Evolutionary conservation across 2,888 invertebrate genomes (phyloP), one percentile per base, ranked within the genome.

Genomic region (Apocheima hispidaria): DNA sequence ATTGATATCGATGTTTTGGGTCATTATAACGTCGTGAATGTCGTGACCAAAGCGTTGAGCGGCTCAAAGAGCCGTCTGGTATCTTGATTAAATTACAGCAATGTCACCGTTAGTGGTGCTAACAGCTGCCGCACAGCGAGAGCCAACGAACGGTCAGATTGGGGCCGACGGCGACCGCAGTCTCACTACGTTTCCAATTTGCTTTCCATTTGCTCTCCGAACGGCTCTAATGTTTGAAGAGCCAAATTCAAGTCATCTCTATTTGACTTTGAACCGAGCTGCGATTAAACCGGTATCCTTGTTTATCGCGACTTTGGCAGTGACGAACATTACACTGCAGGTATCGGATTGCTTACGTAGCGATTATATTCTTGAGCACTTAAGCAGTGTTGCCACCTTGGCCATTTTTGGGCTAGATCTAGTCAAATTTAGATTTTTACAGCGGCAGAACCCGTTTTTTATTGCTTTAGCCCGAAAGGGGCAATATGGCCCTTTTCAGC

Each of bases 171-270:
- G 26, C 14, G 55, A 60, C 60, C 58, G 69, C 71, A 72, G 69
- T 59, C 58, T 74, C 73, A 77, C 77, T 77, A 80, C 69, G 77
- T 80, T 83, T 84, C 78, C 81, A 84, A 82, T 84, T 86, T 79
- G 81, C 81, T 85, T 86, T 86, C 82, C 82, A 82, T 81, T 79
- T 79, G 80, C 81, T 85, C 83, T 85, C 82, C 79, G 81, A 80
- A 78, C 71, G 67, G 63, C 68, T 72, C 63, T 60, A 73, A 75
- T 78, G 74, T 79, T 78, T 79, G 74, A 71, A 72, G 69, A 77
- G 77, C 68, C 70, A 66, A 75, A 82, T 79, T 77, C 72, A 75
- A 77, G 72, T 77, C 64, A 66, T 66, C 64, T 71, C 68, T 66
- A 70, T 67, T 61, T 73, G 71, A 60, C 69, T 73, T 73, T 60